phyloP scores from a whole-genome alignment of 2,797 vertebrate species.

The Lutjanus campechanus region DNA sequence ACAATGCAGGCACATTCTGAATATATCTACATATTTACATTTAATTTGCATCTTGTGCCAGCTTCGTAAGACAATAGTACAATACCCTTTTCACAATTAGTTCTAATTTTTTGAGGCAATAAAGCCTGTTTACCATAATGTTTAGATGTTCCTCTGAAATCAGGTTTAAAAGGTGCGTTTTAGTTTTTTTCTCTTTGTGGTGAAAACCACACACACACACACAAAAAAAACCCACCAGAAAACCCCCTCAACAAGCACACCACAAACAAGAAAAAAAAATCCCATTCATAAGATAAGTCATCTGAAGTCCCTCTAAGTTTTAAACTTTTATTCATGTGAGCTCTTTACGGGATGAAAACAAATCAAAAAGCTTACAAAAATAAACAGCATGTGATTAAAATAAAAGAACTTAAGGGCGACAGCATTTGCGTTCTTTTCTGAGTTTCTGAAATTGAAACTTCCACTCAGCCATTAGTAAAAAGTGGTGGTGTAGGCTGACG shows the following conservation, averaged over 20 bases:
- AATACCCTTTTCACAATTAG: not conserved
- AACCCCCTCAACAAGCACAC: not conserved
- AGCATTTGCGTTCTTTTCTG: too few relatives aligned
- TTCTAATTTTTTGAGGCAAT: not conserved
- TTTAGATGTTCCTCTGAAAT: too few relatives aligned
- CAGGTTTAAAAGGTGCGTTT: not conserved
- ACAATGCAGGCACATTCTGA: not conserved
- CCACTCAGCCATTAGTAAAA: too few relatives aligned
- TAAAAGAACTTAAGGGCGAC: not conserved
- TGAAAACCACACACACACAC: not conserved
- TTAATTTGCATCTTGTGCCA: not conserved
- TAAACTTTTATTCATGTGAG: not conserved
- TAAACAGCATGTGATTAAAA: not conserved
- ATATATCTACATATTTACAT: not conserved
- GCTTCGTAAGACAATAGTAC: not conserved
- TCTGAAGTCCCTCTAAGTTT: not conserved
- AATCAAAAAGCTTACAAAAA: not conserved
- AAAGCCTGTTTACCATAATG: not conserved
- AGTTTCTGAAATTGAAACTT: too few relatives aligned
- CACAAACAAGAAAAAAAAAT: not conserved
- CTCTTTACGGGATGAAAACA: too few relatives aligned
- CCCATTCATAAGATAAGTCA: not conserved
- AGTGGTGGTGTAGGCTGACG: too few relatives aligned
- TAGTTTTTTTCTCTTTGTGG: not conserved
- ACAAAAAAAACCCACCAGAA: not conserved